Conservation (phyloP, 2,797 vertebrate species). For the Rhinophrynus dorsalis region DNA sequence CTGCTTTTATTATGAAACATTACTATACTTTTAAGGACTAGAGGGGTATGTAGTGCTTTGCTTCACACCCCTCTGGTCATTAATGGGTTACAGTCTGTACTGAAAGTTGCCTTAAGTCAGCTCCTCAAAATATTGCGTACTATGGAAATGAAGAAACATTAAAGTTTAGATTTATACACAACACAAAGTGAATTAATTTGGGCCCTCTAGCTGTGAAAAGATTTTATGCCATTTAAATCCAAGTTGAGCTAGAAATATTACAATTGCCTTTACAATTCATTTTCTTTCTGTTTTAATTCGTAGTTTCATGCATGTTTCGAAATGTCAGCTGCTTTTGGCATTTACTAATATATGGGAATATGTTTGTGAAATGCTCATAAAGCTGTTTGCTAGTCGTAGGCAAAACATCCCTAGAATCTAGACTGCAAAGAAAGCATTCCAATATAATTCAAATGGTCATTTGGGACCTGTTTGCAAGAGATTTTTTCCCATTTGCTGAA, state of each 20-base stretch:
- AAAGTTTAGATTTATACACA: not conserved
- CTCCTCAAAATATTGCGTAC: not conserved
- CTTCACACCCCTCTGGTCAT: no score
- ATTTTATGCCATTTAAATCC: not conserved
- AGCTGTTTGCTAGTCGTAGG: not conserved
- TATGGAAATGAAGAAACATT: not conserved
- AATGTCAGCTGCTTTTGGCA: not conserved
- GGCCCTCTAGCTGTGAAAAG: not conserved
- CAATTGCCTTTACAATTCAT: not conserved
- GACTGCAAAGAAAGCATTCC: slow-evolving; percentile 14
- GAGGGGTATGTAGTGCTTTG: no score
- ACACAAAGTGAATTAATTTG: not conserved
- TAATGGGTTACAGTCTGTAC: no score
- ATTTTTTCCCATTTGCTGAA: slow-evolving; percentile 17
- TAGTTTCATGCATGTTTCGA: not conserved
- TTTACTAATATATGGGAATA: slow-evolving; percentile 6
- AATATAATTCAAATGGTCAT: slow-evolving; percentile 27
- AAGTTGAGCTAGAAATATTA: not conserved
- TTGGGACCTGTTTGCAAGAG: slow-evolving; percentile 14
- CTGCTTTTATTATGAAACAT: no score
- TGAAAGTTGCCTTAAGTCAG: no score
- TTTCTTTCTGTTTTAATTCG: not conserved
- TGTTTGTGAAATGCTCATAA: not conserved
- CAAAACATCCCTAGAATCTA: not conserved
- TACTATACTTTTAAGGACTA: no score